A percentile compares a stretch with the other conserved stretches of the same genome.
Conservation (phyloP, 2,113 vertebrate species). For the Brachypteracias leptosomus region DNA sequence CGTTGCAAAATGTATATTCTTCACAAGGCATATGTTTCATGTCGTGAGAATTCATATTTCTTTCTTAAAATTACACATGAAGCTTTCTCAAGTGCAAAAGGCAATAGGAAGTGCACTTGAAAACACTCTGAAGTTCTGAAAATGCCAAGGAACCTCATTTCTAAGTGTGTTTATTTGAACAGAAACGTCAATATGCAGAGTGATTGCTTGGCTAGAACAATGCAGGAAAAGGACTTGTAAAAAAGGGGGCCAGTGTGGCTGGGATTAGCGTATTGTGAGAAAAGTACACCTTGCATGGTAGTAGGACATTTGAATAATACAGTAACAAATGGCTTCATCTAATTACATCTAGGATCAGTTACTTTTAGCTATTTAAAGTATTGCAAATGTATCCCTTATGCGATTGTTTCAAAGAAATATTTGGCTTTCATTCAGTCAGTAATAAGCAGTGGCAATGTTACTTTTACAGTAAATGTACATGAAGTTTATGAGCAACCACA, state of each 20-base stretch:
- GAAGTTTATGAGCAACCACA: background rate
- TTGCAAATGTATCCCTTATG: background rate
- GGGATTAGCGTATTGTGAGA: background rate
- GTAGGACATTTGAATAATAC: background rate
- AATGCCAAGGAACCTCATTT: conserved; percentile 35
- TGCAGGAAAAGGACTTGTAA: background rate
- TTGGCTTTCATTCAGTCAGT: background rate
- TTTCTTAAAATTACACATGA: background rate
- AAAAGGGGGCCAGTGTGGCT: background rate
- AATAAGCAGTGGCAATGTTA: background rate
- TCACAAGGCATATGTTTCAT: background rate
- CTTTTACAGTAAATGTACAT: background rate
- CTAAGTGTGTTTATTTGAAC: background rate
- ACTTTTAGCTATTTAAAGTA: background rate
- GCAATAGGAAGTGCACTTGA: background rate
- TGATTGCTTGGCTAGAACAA: conserved; percentile 1
- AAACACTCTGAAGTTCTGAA: background rate
- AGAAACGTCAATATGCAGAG: background rate
- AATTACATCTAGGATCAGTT: background rate
- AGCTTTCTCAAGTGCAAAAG: background rate
- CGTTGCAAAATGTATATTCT: background rate
- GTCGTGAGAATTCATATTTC: background rate
- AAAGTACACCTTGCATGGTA: background rate
- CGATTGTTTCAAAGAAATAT: background rate
- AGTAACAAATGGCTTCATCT: background rate